Evolutionary conservation across 2,888 invertebrate genomes (phyloP).

Genomic region (Lithosia quadra): DNA sequence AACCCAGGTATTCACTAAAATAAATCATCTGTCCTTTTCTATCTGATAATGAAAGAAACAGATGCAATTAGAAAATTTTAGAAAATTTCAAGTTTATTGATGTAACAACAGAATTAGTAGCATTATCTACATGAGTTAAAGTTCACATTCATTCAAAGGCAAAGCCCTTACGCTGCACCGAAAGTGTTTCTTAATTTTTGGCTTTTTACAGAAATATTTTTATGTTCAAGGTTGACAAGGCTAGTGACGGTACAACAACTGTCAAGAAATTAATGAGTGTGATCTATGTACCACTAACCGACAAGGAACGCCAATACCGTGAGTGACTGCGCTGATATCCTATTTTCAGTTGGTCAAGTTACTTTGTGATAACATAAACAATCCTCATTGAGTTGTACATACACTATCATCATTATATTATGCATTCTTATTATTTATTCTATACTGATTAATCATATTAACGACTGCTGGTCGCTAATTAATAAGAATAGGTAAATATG

Average conservation of each 20-base stretch:
- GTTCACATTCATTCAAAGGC: too few species aligned
- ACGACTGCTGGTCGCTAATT: not conserved
- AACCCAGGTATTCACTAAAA: constrained; percentile 88
- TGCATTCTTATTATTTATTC: not conserved
- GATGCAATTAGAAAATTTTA: too few species aligned
- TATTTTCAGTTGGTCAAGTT: not conserved
- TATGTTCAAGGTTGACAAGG: constrained; percentile 93
- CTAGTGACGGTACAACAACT: constrained; percentile 91
- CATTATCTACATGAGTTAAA: too few species aligned
- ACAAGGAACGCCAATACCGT: constrained; percentile 85
- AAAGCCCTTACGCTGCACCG: too few species aligned
- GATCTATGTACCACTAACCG: constrained; percentile 98
- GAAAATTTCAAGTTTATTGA: too few species aligned
- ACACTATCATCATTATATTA: not conserved
- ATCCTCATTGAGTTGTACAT: not conserved
- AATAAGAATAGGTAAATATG: not conserved
- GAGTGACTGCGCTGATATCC: constrained; percentile 66
- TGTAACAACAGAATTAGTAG: too few species aligned
- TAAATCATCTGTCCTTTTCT: too few species aligned
- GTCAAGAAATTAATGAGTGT: constrained; percentile 96
- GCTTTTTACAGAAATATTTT: not conserved
- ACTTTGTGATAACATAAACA: not conserved
- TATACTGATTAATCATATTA: not conserved
- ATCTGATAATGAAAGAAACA: too few species aligned
- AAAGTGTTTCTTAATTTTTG: too few species aligned